phyloP scores from a whole-genome alignment of 1,140 invertebrate species.

The Musca domestica region DNA sequence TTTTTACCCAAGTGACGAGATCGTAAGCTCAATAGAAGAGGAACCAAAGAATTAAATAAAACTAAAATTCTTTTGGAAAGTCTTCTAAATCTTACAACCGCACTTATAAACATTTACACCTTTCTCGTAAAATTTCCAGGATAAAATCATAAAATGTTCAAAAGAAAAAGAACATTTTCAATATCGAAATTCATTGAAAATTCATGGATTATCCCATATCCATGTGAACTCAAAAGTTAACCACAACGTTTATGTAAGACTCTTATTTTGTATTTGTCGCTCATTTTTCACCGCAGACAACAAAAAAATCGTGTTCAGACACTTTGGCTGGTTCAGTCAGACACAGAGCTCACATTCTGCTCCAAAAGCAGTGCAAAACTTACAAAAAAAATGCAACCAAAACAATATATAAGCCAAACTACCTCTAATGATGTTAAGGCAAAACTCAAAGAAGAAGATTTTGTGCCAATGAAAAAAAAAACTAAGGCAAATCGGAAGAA shows the following conservation, averaged over 20 bases:
- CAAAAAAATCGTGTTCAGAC: conserved; percentile 6
- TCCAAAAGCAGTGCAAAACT: not conserved
- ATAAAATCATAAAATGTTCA: no score
- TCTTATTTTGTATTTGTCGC: no score
- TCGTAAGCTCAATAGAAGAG: no score
- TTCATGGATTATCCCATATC: not conserved
- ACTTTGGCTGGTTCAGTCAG: not conserved
- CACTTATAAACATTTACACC: no score
- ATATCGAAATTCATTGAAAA: not conserved
- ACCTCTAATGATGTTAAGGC: conserved; percentile 18
- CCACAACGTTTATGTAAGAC: conserved; percentile 9
- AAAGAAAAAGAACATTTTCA: not conserved
- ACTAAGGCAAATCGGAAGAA: not conserved
- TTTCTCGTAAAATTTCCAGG: no score
- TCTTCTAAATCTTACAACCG: no score
- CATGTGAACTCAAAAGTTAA: not conserved
- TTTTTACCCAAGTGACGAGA: no score
- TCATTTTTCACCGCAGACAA: no score
- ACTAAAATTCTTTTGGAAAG: no score
- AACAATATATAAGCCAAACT: not conserved
- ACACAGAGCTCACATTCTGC: not conserved
- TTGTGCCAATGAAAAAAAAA: no score
- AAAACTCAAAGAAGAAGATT: not conserved
- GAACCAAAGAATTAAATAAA: no score
- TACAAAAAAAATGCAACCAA: not conserved